Evolutionary conservation across 2,797 vertebrate species (phyloP), one percentile per base, ranked within the genome.

Genomic region (Manis javanica): DNA sequence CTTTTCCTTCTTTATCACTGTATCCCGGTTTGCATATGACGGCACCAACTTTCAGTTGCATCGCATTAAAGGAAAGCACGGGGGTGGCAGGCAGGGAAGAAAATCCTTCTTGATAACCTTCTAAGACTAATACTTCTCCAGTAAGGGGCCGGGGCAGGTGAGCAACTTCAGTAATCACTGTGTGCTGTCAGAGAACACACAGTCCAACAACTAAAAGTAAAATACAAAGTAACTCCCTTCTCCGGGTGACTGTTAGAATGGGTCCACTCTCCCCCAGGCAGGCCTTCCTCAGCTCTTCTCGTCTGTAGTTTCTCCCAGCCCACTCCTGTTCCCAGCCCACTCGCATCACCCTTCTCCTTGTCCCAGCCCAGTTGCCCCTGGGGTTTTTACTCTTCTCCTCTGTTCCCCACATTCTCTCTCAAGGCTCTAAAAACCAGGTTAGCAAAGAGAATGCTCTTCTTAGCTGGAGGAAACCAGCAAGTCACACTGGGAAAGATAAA

Each of bases 171-270:
- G 59, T 53, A 7, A 23, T 63, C 15, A 18, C 53, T 34, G 0
- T 0, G 19, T 37, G 7, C 37, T 74, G 7, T 7, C 57, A 11
- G 49, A 31, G 19, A 57, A 51, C 21, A 12, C 13, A 26, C 4
- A 18, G 16, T 6, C 24, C 19, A 53, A 6, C n/a, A 46, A 21
- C 51, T n/a, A 19, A 71, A 74, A 68, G 29, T 51, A 34, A n/a
- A 46, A 7, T 14, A 46, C 14, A 21, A 46, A 59, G 72, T 15
- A 21, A 19, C 83, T 26, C 9, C n/a, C n/a, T 42, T 53, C n/a
- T 42, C 34, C 51, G 72, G 0, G 0, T 24, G 39, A 37, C 15
- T 19, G 7, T 21, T 77, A 7, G 10, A n/a, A 10, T 2, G 0
- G 19, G 34, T 42, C 26, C 2, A 0, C 15, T 74, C 23, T 66